A percentile compares a stretch with the other conserved stretches of the same genome.
Evolutionary conservation across 2,888 invertebrate species (phyloP).

Genomic region (Drosophila prolongata): DNA sequence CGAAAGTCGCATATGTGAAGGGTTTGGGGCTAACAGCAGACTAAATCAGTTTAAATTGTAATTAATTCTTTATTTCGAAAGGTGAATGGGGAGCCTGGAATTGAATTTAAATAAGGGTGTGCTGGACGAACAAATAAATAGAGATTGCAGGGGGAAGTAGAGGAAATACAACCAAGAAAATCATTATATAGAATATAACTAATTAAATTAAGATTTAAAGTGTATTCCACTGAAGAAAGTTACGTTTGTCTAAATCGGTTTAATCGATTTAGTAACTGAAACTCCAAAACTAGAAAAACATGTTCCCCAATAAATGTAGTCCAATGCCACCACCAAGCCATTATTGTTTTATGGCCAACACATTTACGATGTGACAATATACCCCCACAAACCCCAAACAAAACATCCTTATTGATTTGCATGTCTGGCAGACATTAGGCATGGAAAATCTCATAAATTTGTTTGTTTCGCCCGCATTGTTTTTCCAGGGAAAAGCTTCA

Average conservation of each 20-base stretch:
- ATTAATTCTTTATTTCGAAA: slow-evolving; percentile 57
- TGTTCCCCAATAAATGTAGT: not conserved
- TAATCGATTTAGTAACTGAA: not conserved
- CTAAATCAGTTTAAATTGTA: slow-evolving; percentile 68
- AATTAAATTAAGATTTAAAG: too few species aligned
- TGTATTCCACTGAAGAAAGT: too few species aligned
- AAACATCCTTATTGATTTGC: slow-evolving; percentile 47
- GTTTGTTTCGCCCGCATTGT: slow-evolving; percentile 40
- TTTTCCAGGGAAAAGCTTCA: slow-evolving; percentile 97
- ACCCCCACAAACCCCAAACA: slow-evolving; percentile 13
- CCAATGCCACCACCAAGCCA: not conserved
- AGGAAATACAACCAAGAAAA: not conserved
- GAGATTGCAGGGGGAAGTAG: too few species aligned
- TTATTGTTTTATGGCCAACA: slow-evolving; percentile 52
- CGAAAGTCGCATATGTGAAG: slow-evolving; percentile 8
- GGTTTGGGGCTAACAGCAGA: slow-evolving; percentile 5
- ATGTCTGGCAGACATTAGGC: slow-evolving; percentile 43
- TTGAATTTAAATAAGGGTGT: not conserved
- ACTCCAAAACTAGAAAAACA: too few species aligned
- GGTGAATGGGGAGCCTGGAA: not conserved
- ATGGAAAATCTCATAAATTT: slow-evolving; percentile 47
- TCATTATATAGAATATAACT: not conserved
- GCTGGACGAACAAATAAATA: too few species aligned
- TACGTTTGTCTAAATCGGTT: too few species aligned
- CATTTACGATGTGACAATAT: slow-evolving; percentile 69